Conservation (phyloP, 2,888 invertebrate species). For the Drosophila robusta region DNA sequence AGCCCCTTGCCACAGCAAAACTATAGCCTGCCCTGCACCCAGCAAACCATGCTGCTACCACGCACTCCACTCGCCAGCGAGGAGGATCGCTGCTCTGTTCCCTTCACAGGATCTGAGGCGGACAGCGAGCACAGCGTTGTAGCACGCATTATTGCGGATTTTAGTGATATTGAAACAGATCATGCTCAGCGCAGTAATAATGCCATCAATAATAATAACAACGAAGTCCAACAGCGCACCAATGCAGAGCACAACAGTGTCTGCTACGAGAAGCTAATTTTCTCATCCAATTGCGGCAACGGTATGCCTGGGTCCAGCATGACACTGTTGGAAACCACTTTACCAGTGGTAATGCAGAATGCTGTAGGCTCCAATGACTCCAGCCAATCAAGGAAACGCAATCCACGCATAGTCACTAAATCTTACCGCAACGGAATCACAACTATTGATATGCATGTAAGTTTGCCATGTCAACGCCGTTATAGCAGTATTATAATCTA, state of each 20-base stretch:
- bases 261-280: constrained; percentile 86
- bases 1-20: constrained; percentile 44
- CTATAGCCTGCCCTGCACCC: constrained; percentile 63
- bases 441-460: constrained; percentile 81
- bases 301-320: constrained; percentile 31
- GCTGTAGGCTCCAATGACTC: constrained; percentile 41
- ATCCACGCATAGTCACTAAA: constrained; percentile 84
- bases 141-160: constrained; percentile 88
- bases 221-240: constrained; percentile 37
- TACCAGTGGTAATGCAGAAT: constrained; percentile 48
- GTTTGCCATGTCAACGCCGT: neutral
- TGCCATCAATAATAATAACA: constrained; percentile 66
- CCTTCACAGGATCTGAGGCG: constrained; percentile 61
- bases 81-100: constrained; percentile 60
- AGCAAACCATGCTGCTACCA: constrained; percentile 46
- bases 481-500: neutral
- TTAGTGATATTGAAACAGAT: constrained; percentile 88
- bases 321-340: constrained; percentile 48
- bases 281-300: constrained; percentile 84
- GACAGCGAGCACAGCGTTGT: constrained; percentile 86
- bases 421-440: constrained; percentile 83
- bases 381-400: constrained; percentile 78
- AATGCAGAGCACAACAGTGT: constrained; percentile 21
- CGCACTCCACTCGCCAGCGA: constrained; percentile 51
- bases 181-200: constrained; percentile 81